Base-by-base conservation (phyloP, 1,140 invertebrate species). In the Ips typographus region DNA sequence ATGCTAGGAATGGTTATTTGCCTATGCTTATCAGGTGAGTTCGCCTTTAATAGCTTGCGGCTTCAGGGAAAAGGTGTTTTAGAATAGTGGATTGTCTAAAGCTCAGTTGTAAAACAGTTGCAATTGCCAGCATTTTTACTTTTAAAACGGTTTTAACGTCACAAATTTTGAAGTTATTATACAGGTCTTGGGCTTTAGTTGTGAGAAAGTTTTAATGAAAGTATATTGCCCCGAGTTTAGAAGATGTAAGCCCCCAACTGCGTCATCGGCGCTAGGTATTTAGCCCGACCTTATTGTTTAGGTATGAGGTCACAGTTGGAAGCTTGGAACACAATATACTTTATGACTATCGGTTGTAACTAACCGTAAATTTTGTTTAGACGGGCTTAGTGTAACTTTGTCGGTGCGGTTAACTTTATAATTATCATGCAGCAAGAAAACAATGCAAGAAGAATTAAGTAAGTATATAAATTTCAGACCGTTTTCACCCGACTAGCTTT, bases 21-120 rank as follows among this genome's bases (percentile, higher is more conserved):
- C 47, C 41, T 61, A 61, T 61, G 59, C 59, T 61, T 61, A 61
- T 61, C 43, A 39, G 59, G 41, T 61, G 37, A 43, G 59, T 8
- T 7, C 7, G 56, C 37, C 6, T 4, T 5, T 61, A 49, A 44
- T 43, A 43, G 41, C 59, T 43, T 40, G 5, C 7, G 41, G 8
- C 59, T 43, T 49, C 4, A 61, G 59, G 59, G 59, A 61, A 44
- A 43, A 41, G 37, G 40, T 58, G 40, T 41, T 61, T 61, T 22
- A 22, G 22, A 22, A 22, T 22, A 22, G 22, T 22, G 22, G 22
- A 22, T 22, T 22, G 22, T 22, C 22, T 22, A 22, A 22, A 22
- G 22, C 22, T 22, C 22, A 22, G 22, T 22, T 22, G 22, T 22
- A 22, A 22, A 22, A 22, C 22, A 22, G 22, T 22, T 22, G 22